These are phyloP conservation scores for Cairina moschata DNA, from an alignment of 2,113 vertebrate species.

Conservation along the genomic window DNA sequence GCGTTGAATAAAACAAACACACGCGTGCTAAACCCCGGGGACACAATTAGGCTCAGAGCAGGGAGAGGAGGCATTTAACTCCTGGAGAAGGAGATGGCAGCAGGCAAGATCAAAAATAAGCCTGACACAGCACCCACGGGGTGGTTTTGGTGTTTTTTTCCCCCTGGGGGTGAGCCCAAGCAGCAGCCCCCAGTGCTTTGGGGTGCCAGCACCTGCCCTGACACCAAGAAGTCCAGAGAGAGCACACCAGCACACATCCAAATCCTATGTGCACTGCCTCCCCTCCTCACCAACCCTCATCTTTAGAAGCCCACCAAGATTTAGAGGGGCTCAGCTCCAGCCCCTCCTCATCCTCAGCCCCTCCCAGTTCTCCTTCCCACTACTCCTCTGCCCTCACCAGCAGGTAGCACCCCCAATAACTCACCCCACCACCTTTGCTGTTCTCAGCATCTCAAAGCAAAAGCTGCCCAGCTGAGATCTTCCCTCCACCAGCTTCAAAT, in stretches of 20 bases:
- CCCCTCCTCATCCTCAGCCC: background rate
- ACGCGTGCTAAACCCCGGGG: slow-evolving; percentile 61
- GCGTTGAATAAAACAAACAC: slow-evolving; percentile 64
- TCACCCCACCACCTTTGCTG: background rate
- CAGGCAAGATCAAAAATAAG: background rate
- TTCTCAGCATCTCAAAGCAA: rapidly evolving
- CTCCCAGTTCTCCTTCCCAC: background rate
- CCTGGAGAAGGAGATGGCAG: slow-evolving; percentile 1
- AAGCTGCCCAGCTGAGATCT: background rate
- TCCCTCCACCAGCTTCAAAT: background rate
- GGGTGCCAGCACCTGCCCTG: background rate
- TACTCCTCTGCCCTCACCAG: background rate
- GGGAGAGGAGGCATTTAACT: background rate
- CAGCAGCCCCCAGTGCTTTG: rapidly evolving
- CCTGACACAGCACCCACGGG: rapidly evolving
- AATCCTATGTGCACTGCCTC: too few relatives aligned
- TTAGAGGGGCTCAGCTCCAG: too few relatives aligned
- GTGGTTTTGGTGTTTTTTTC: background rate
- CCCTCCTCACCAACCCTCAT: too few relatives aligned
- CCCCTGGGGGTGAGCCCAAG: background rate
- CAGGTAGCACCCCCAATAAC: background rate
- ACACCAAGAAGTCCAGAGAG: background rate
- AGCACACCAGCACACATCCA: too few relatives aligned
- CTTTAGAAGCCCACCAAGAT: too few relatives aligned
- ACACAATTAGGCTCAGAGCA: slow-evolving; percentile 49